Conservation (phyloP, 2,113 vertebrate species). For the Cynoglossus semilaevis region DNA sequence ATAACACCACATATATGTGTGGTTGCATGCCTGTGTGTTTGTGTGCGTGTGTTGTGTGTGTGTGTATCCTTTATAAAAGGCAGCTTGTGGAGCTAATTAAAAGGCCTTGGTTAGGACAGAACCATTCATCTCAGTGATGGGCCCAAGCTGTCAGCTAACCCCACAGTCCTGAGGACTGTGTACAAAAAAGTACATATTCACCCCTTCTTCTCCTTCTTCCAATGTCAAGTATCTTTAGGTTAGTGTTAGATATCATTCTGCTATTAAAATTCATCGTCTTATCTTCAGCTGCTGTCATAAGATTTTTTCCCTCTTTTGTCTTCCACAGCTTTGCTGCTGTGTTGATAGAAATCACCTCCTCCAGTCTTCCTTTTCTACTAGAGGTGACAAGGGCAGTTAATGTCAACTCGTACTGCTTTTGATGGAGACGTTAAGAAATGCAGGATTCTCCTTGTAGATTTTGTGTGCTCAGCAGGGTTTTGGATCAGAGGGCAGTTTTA, state of each 20-base stretch:
- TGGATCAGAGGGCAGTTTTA: slow-evolving; percentile 71
- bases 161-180: slow-evolving; percentile 59
- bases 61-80: slow-evolving; percentile 56
- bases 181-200: slow-evolving; percentile 29
- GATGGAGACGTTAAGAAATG: slow-evolving; percentile 61
- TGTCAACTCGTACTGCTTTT: slow-evolving; percentile 45
- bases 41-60: slow-evolving; percentile 19
- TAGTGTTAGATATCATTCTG: slow-evolving; percentile 20
- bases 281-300: slow-evolving; percentile 35
- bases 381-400: slow-evolving; percentile 63
- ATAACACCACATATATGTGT: slow-evolving; percentile 26
- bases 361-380: slow-evolving; percentile 25
- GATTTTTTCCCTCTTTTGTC: not conserved
- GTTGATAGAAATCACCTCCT: slow-evolving; percentile 24
- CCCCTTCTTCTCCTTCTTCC: slow-evolving; percentile 10
- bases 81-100: slow-evolving; percentile 74
- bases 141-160: slow-evolving; percentile 65
- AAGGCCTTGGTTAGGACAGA: slow-evolving; percentile 69
- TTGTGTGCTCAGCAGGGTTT: slow-evolving; percentile 56
- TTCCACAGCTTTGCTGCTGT: slow-evolving; percentile 14
- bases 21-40: slow-evolving; percentile 10
- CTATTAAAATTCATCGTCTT: slow-evolving; percentile 20
- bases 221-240: slow-evolving; percentile 16
- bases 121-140: slow-evolving; percentile 74
- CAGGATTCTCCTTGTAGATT: slow-evolving; percentile 51